Evolutionary conservation across 2,888 invertebrate genomes (phyloP).

Genomic region (Therioaphis trifolii): DNA sequence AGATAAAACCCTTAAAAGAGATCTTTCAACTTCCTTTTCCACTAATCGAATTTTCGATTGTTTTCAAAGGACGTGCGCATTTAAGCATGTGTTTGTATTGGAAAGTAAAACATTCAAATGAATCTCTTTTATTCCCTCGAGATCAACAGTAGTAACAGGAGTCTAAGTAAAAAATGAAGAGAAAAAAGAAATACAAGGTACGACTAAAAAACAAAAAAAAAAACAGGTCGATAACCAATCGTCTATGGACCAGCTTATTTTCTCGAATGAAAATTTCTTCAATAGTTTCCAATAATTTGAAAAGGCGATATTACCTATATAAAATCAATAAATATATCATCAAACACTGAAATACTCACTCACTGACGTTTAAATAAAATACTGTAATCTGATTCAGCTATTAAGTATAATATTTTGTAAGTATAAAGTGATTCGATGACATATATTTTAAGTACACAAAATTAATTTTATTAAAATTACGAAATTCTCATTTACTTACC

Average conservation of each 20-base stretch:
- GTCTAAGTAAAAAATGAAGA: not conserved
- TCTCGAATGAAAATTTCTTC: not conserved
- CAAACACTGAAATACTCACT: not conserved
- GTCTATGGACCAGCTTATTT: not conserved
- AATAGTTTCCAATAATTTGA: not conserved
- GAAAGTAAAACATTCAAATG: constrained; percentile 53
- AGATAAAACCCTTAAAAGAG: constrained; percentile 24
- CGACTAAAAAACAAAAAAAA: constrained; percentile 21
- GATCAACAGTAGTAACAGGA: constrained; percentile 25
- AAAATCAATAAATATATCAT: constrained; percentile 9
- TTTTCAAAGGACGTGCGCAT: constrained; percentile 37
- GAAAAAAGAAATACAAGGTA: constrained; percentile 22
- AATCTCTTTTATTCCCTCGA: constrained; percentile 39
- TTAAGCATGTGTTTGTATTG: constrained; percentile 46
- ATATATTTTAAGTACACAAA: too few species aligned
- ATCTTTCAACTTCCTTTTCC: constrained; percentile 30
- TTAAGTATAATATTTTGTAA: too few species aligned
- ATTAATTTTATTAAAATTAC: too few species aligned
- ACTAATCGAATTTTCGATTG: constrained; percentile 53
- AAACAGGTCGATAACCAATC: constrained; percentile 38
- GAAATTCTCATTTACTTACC: too few species aligned
- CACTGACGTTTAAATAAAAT: constrained; percentile 5
- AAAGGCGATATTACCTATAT: constrained; percentile 3
- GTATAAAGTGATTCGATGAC: too few species aligned
- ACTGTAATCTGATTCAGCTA: not conserved